Evolutionary conservation across 2,888 invertebrate genomes (phyloP), one percentile per base, ranked within the genome.

Genomic region (Hirudinaria manillensis): DNA sequence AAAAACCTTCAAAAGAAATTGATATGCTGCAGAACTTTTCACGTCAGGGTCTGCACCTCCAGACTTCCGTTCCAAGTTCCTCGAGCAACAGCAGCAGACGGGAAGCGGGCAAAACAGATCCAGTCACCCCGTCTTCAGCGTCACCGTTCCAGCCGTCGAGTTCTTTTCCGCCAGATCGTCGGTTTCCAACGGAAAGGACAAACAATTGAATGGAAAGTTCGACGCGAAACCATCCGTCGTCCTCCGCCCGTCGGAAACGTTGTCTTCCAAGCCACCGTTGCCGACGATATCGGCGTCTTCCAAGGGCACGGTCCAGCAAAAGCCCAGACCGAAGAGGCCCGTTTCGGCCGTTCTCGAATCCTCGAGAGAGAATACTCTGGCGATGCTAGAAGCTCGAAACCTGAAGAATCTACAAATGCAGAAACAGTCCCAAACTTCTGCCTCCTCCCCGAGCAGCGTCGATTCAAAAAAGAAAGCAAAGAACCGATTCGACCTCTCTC

Each of bases 31-130:
- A 73, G 73, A 73, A 55, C n/a, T 29, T n/a, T 53, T 21, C 73
- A 55, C 45, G 13, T 19, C 73, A 73, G 73, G 73, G 27, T 73
- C 73, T 21, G 73, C 73, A 2, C 73, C 73, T 36, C 73, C 73
- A 65, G 73, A 73, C 65, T 38, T 65, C 61, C 61, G 73, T 36
- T 73, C 73, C 38, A 73, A 73, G 36, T 34, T 65, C 16, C 34
- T 65, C 36, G 72, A 72, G 34, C 51, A 72, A 29, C 72, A 72
- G 24, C 32, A 55, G 56, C 73, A 61, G 29, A 56, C 56, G 56
- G n/a, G 36, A 34, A 24, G 19, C 16, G 34, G 55, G 2, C 51
- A 51, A 6, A 36, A 27, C 45, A 24, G 38, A 7, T 70, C 71
- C 45, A 70, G 38, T 24, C 71, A 70, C 24, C 51, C 71, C 0